Evolutionary conservation across 2,113 vertebrate species (phyloP).

Genomic region (Takifugu bimaculatus): DNA sequence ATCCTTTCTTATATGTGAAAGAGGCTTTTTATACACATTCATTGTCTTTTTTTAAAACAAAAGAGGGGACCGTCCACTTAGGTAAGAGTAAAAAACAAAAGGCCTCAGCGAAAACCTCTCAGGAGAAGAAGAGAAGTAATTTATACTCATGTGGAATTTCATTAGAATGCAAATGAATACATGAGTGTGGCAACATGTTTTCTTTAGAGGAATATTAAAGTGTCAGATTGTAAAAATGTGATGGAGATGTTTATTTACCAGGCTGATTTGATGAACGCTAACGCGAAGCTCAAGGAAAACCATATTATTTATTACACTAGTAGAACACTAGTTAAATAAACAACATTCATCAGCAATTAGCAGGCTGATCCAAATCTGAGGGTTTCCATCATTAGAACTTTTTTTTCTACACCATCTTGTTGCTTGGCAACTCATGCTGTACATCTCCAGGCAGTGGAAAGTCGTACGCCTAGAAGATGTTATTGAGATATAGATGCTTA

Average conservation of each 20-base stretch:
- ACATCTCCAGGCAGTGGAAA: slow-evolving; percentile 54
- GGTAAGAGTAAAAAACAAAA: slow-evolving; percentile 12
- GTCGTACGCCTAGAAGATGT: slow-evolving; percentile 3
- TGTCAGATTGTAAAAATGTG: too few species aligned
- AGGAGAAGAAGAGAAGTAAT: neutral
- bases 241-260: too few species aligned
- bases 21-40: neutral
- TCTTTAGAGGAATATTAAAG: too few species aligned
- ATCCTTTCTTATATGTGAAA: neutral
- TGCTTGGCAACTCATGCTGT: slow-evolving; percentile 69
- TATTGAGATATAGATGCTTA: neutral
- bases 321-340: neutral
- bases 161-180: too few species aligned
- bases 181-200: too few species aligned
- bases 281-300: too few species aligned
- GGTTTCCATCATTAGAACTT: slow-evolving; percentile 43
- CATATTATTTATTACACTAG: too few species aligned
- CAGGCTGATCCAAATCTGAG: slow-evolving; percentile 19
- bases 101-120: neutral
- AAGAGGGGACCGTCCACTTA: slow-evolving; percentile 3
- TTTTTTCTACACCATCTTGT: slow-evolving; percentile 68
- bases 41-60: neutral
- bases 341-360: slow-evolving; percentile 44
- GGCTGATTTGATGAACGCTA: too few species aligned
- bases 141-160: neutral